Evolutionary conservation across 2,888 invertebrate species (phyloP).

Genomic region (Pandemis heparana): DNA sequence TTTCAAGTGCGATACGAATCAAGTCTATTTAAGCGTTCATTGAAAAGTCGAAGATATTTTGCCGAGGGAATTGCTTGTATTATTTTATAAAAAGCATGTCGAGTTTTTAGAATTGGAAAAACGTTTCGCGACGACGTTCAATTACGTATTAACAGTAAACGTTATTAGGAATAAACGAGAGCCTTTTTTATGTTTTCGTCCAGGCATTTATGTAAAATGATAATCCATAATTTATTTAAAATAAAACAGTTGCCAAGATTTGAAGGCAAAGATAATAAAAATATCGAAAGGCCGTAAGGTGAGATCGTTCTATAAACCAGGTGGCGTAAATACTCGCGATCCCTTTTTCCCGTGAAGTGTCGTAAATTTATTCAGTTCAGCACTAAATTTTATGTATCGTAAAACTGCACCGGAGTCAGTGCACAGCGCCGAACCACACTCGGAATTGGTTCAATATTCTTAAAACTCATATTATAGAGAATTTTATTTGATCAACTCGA

Average conservation of each 20-base stretch:
- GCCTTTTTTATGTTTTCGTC: not conserved
- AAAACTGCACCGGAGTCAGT: conserved; percentile 60
- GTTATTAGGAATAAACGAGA: not conserved
- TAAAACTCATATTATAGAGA: conserved; percentile 43
- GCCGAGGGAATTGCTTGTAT: conserved; percentile 48
- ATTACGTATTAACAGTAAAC: not conserved
- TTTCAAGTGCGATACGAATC: conserved; percentile 3
- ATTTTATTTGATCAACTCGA: conserved; percentile 27
- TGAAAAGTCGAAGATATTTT: conserved; percentile 3
- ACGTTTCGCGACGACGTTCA: not conserved
- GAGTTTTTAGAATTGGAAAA: not conserved
- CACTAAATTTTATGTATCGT: conserved; percentile 68
- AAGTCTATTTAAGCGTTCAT: not conserved
- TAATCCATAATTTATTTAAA: conserved; percentile 25
- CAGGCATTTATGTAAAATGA: conserved; percentile 21
- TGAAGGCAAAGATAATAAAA: conserved; percentile 27
- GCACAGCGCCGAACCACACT: conserved; percentile 48
- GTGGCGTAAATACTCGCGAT: conserved; percentile 48
- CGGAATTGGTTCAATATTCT: conserved; percentile 58
- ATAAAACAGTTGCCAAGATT: conserved; percentile 14
- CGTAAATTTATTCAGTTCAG: conserved; percentile 58
- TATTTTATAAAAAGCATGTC: conserved; percentile 1
- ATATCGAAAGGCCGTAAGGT: conserved; percentile 29
- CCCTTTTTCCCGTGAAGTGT: conserved; percentile 56
- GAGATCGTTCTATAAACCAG: conserved; percentile 45